phyloP scores from a whole-genome alignment of 1,140 invertebrate genomes.

The Orchestia grillus region DNA sequence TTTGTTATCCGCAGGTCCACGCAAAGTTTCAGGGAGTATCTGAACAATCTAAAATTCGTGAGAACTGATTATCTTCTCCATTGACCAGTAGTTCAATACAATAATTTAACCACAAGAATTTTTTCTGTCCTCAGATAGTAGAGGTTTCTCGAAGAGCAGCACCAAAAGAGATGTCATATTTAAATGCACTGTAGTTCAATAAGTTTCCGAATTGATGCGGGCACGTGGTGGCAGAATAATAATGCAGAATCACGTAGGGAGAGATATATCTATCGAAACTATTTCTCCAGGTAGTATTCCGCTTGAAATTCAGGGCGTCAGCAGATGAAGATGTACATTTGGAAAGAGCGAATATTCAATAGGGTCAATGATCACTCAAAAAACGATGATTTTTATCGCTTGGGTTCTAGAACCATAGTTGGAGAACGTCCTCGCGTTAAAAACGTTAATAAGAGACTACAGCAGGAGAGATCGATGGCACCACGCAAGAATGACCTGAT shows the following conservation, averaged over 20 bases:
- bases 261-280: background rate
- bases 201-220: background rate
- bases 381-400: background rate
- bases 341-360: background rate
- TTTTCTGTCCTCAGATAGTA: background rate
- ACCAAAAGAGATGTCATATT: background rate
- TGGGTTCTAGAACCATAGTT: background rate
- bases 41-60: background rate
- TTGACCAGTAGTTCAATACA: background rate
- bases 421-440: background rate
- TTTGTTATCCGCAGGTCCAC: background rate
- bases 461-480: background rate
- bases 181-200: background rate
- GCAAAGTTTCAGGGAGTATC: background rate
- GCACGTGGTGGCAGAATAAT: background rate
- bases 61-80: background rate
- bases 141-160: background rate
- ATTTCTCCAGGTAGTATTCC: background rate
- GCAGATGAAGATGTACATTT: background rate
- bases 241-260: background rate
- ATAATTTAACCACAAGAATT: background rate
- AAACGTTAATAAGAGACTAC: background rate
- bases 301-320: background rate
- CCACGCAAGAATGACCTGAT: background rate
- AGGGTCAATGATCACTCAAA: background rate